Conservation (phyloP, 2,888 invertebrate genomes). For the Gibbula magus region DNA sequence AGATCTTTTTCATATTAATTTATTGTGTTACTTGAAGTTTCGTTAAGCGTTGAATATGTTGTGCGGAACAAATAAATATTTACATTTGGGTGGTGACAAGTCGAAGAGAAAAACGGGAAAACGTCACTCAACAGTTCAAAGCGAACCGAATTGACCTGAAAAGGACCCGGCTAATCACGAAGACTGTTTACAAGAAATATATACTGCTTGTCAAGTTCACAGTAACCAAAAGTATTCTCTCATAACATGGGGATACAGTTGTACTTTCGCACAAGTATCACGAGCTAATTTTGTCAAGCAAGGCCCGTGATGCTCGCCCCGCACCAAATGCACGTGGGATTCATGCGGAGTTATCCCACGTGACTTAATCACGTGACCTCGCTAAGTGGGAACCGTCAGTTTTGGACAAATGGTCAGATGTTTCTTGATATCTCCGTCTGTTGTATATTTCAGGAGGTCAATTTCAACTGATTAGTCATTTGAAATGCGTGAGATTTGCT, state of each 20-base stretch:
- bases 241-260: background rate
- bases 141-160: background rate
- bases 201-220: background rate
- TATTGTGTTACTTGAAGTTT: background rate
- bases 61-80: background rate
- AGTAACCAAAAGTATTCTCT: background rate
- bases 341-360: background rate
- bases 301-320: no score
- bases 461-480: background rate
- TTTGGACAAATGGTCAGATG: background rate
- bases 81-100: background rate
- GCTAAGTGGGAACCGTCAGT: background rate
- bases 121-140: no score
- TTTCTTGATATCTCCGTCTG: background rate
- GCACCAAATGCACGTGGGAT: slow-evolving; percentile 5
- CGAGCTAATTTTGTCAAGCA: background rate
- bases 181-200: slow-evolving; percentile 2
- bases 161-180: background rate
- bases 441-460: background rate
- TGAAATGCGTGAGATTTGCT: background rate
- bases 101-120: background rate
- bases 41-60: no score
- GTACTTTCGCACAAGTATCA: background rate
- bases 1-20: background rate
- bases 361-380: background rate